Conservation (phyloP, 2,888 invertebrate genomes). For the Volucella inanis region DNA sequence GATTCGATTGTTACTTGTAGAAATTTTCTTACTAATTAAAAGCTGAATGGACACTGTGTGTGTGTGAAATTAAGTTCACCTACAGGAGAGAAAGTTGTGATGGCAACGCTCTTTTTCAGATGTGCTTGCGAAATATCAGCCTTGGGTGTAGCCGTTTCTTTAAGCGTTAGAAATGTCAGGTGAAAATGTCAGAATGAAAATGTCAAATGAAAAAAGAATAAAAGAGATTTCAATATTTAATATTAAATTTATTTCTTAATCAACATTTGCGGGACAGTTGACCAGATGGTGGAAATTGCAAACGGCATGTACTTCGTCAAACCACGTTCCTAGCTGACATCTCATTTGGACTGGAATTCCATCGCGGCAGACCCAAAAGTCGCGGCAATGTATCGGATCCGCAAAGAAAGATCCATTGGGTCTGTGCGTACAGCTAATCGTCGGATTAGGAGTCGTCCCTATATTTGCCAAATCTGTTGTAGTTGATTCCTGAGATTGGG, state of each 20-base stretch:
- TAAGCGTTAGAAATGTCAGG: neutral
- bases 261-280: constrained; percentile 59
- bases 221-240: neutral
- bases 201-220: constrained; percentile 10
- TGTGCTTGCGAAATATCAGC: too few species aligned
- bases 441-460: neutral
- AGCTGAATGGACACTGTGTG: neutral
- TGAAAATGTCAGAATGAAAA: too few species aligned
- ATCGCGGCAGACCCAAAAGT: constrained; percentile 63
- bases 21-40: constrained; percentile 12
- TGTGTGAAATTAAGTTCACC: neutral
- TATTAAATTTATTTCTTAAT: constrained; percentile 34
- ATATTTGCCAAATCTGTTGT: neutral
- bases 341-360: constrained; percentile 20
- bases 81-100: neutral
- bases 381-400: constrained; percentile 49
- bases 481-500: neutral
- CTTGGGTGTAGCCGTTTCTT: too few species aligned
- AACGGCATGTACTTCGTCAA: constrained; percentile 45
- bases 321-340: constrained; percentile 56
- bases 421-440: constrained; percentile 30
- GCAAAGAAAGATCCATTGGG: constrained; percentile 54
- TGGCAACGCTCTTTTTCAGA: neutral
- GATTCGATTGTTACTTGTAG: constrained; percentile 1
- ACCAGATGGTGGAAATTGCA: constrained; percentile 58